These are phyloP conservation scores for Nasonia vitripennis DNA, from an alignment of 1,140 invertebrate genomes.

Conservation along the genomic window DNA sequence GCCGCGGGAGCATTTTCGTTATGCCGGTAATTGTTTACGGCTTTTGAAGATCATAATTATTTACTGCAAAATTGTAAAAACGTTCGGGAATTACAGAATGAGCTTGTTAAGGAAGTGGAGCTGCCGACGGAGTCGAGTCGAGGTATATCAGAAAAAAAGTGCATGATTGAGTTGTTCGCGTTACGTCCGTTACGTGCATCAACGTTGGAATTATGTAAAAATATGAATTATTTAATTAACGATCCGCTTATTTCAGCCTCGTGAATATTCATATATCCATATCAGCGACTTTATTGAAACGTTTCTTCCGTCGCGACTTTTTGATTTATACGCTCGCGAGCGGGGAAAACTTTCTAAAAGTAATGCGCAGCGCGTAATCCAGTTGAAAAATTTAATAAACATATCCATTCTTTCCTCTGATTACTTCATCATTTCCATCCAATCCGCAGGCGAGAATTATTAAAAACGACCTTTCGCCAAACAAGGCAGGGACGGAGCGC, in stretches of 20 bases:
- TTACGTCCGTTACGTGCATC: not conserved
- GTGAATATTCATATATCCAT: not conserved
- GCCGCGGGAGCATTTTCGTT: constrained; percentile 1
- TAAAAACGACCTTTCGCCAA: constrained; percentile 25
- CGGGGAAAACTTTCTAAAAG: not conserved
- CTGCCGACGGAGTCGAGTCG: not conserved
- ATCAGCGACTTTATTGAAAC: not conserved
- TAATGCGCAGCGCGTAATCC: not conserved
- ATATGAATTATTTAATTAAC: constrained; percentile 8
- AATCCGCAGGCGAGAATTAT: not conserved
- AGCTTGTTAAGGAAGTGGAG: constrained; percentile 12
- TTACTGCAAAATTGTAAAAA: constrained; percentile 35
- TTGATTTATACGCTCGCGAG: not conserved
- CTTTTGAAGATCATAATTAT: constrained; percentile 44
- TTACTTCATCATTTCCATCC: not conserved
- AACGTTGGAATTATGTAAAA: not conserved
- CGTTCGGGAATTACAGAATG: not conserved
- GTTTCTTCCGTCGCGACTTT: not conserved
- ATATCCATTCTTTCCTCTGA: not conserved
- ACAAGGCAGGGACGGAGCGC: not conserved
- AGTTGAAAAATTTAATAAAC: not conserved
- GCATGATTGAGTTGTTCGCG: not conserved
- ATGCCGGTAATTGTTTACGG: constrained; percentile 34
- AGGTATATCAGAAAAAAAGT: not conserved
- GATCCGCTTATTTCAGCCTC: not conserved